Base-by-base conservation (phyloP, 2,113 vertebrate genomes). In the Orycteropus afer region DNA sequence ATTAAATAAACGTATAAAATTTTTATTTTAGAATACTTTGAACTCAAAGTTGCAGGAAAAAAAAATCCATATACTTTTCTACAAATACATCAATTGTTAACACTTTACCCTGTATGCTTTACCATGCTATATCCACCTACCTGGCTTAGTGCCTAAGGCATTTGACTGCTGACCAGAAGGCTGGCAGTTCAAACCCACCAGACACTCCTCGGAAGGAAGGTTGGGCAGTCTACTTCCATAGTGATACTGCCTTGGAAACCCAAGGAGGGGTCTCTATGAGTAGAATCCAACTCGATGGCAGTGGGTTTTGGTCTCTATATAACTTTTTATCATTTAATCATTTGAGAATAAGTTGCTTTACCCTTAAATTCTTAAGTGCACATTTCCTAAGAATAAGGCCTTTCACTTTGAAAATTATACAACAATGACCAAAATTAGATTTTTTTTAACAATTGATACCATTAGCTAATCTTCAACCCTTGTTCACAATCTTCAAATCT, bases 1-100 rank as follows among this genome's bases (percentile, higher is more conserved):
- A 25, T 63, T 37, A 40, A 12, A 23, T 17, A 53, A 47, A 77
- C 61, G 78, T 57, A 49, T 5, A 90, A 42, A 57, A 23, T 51
- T 92, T 90, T 97, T 34, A 49, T 63, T 47, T 84, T 51, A 10
- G 65, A 93, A 76, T 83, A 71, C 71, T 59, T 79, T 93, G 57
- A 80, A 57, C 10, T 67, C 74, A 40, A 18, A 59, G 25, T 27
- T 89, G 83, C 22, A 89, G 47, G 49, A 81, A 79, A 69, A 79
- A 78, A 49, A 40, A 27, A n/a, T 27, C 0, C 7, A 3, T 12
- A 9, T 40, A 76, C 18, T 47, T 81, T 73, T 51, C 81, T 63
- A 73, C 14, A 92, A 27, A 42, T 23, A 27, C 11, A 89, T 5
- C 40, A 32, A 1, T 51, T 18, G 20, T 78, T 77, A 77, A 67